Evolutionary conservation across 2,113 vertebrate genomes (phyloP).

Genomic region (Panthera uncia): DNA sequence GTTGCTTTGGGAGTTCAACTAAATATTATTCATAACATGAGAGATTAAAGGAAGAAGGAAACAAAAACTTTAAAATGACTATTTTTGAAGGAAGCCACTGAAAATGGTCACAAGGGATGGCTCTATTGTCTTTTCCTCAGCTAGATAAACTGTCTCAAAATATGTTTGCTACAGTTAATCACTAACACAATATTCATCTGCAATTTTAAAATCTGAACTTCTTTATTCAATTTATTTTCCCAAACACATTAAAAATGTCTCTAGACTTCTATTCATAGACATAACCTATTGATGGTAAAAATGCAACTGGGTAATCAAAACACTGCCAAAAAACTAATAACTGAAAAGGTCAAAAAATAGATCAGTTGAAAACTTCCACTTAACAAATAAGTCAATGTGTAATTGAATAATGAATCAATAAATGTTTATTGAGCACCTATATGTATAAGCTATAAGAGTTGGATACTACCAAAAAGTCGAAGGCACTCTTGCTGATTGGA

Average conservation of each 20-base stretch:
- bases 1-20: constrained; percentile 62
- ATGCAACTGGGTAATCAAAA: constrained; percentile 18
- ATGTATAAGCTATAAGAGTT: neutral
- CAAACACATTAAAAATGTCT: constrained; percentile 41
- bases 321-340: constrained; percentile 6
- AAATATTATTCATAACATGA: constrained; percentile 72
- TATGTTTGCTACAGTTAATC: constrained; percentile 48
- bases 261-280: constrained; percentile 47
- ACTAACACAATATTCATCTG: constrained; percentile 9
- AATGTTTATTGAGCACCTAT: constrained; percentile 9
- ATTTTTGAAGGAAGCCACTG: constrained; percentile 68
- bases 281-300: constrained; percentile 49
- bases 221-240: constrained; percentile 54
- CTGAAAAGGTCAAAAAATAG: constrained; percentile 59
- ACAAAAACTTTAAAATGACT: constrained; percentile 69
- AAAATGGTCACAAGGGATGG: constrained; percentile 66
- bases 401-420: constrained; percentile 45
- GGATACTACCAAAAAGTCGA: neutral
- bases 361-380: constrained; percentile 35
- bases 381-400: constrained; percentile 32
- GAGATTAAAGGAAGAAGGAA: constrained; percentile 67
- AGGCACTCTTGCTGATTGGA: neutral
- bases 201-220: constrained; percentile 8
- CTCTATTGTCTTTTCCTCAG: constrained; percentile 49
- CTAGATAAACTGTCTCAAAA: constrained; percentile 63